Evolutionary conservation across 1,140 invertebrate genomes (phyloP), one percentile per base, ranked within the genome.

Genomic region (Drosophila parvula): DNA sequence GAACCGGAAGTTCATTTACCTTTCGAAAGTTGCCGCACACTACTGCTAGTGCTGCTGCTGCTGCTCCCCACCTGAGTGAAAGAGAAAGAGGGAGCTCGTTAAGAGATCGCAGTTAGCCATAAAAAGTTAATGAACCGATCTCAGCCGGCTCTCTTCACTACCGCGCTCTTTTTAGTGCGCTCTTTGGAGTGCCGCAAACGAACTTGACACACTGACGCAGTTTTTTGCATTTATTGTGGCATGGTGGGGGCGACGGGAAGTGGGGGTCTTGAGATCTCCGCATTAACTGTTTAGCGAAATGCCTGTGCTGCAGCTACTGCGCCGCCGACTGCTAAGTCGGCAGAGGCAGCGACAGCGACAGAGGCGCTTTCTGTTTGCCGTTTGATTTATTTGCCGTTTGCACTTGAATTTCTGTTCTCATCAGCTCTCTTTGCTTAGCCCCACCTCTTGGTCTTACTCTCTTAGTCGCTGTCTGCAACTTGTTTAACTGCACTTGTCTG

Each of bases 1-100:
- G 30, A 90, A 82, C 85, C 85, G 85, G 85, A 90, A 90, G 85
- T 90, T 90, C 81, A 74, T 90, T 90, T 90, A 90, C 85, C 85
- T 90, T 85, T 90, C 44, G 51, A 76, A 77, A 77, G 61, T 55
- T 41, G 69, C 69, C 71, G n/a, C 28, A 45, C 51, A 22, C 22
- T 22, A 22, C 22, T 22, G 22, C 22, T 22, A 22, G 1, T 22
- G 22, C 22, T 22, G 22, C 43, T 38, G 16, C 43, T 51, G 28
- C 48, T 28, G 10, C 50, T 53, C 59, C 63, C 47, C 27, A 47
- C 44, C 60, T 34, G 77, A 76, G 79, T 74, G 59, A 65, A 12
- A 63, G 47, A 68, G 55, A 50, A 36, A 44, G 58, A 70, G 65
- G 38, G 22, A 7, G 44, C 18, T 43, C 50, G 27, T 9, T 34